Base-by-base conservation (phyloP, 2,113 vertebrate genomes). In the Acrocephalus arundinaceus region DNA sequence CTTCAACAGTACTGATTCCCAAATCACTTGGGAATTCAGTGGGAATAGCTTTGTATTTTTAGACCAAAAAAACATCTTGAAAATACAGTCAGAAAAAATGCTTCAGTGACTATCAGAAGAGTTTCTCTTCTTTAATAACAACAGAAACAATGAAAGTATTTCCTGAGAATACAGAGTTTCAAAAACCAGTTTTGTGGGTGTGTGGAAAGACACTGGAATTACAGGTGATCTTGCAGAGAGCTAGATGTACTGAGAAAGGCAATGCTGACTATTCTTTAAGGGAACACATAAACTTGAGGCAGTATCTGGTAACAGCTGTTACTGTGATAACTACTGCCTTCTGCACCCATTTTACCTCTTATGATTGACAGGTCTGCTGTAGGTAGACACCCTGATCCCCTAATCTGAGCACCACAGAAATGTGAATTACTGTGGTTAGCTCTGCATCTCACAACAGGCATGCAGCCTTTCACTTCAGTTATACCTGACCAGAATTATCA, bases 61-160 rank as follows among this genome's bases (percentile, higher is more conserved):
- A 91, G 77, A 94, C 90, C 73, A 96, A 97, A 96, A 96, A 95
- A 31, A 13, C 63, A 96, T 63, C 92, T 68, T 95, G 87, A 93
- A 95, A 93, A 93, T 39, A 43, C 65, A 83, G 85, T 52, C 46
- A 89, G 68, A 70, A 92, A 81, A 95, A 95, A 85, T 8, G 5
- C 66, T 88, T 90, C 55, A 87, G 6, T 19, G 24, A 41, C 75
- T 61, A 90, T 39, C 15, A 62, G 78, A 91, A 96, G 82, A 91
- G 73, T 37, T 82, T 63, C 33, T 52, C 30, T 57, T 88, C 28
- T 63, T 77, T 67, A 74, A 46, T n/a, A 58, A 52, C 17, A 80
- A 59, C 21, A 80, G 51, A 76, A 91, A 81, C 59, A 80, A 70
- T 4, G 7, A 25, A 43, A 75, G 11, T 10, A 82, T 46, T 82